Base-by-base conservation (phyloP, 2,888 invertebrate genomes). In the Unio pictorum region DNA sequence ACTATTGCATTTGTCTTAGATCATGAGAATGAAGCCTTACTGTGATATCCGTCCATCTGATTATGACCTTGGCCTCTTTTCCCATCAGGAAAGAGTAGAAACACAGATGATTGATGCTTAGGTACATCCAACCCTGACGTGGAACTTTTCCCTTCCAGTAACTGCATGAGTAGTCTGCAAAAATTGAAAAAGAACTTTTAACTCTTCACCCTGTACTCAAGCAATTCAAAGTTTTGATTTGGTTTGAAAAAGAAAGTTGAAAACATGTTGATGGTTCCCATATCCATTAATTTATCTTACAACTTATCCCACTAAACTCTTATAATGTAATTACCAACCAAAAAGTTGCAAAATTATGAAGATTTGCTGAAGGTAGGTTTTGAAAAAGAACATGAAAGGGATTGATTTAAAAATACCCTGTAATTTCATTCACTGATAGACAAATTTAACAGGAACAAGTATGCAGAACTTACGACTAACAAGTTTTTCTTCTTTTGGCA, bases 71-170 rank as follows among this genome's bases (percentile, higher is more conserved):
- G 6, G 95, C 96, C 89, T 98, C 96, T 72, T 93, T 94, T 15
- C 98, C 97, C 90, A 99, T 93, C 86, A 99, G 94, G 88, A 95
- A 97, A 0, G 98, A 96, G 90, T 98, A 95, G 91, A 99, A 99
- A 89, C 97, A 97, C 89, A 98, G 93, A 90, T 97, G 96, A 89
- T 97, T 96, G 56, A 99, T 94, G 28, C 98, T 97, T n/a, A 99
- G 92, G 89, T 98, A 99, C 89, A 99, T 92, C 94, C 97, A 96
- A 55, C 99, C 99, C 91, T 98, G 98, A n/a, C 96, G 92, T 0
- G 98, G 98, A 81, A 99, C 92, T 89, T 94, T 94, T 56, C 95
- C 95, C 90, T 96, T 97, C 94, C 96, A 95, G 88, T 96, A 97
- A 88, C 98, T 98, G 88, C 87, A 93, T 17, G 91, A 91, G 81